Conservation (phyloP, 2,888 invertebrate species). For the Rapana venosa region DNA sequence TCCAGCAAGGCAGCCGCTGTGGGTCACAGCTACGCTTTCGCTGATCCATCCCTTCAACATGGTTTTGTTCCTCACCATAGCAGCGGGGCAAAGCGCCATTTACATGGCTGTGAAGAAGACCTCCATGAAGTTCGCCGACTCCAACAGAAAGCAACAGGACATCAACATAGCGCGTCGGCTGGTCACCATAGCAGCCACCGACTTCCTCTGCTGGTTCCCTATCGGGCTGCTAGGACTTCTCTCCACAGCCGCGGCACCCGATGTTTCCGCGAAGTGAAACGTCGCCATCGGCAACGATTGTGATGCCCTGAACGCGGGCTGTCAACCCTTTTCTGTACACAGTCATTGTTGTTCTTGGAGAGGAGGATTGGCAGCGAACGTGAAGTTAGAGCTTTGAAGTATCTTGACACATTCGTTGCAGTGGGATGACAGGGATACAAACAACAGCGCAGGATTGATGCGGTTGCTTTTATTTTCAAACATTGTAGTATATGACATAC, state of each 20-base stretch:
- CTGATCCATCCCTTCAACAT: not conserved
- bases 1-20: conserved; percentile 71
- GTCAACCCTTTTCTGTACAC: conserved; percentile 21
- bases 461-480: too few species aligned
- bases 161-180: not conserved
- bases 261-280: not conserved
- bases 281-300: conserved; percentile 22
- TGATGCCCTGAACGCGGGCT: conserved; percentile 21
- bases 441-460: too few species aligned
- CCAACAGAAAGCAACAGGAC: conserved; percentile 53
- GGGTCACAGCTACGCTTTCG: conserved; percentile 73
- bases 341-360: not conserved
- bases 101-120: not conserved
- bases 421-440: too few species aligned
- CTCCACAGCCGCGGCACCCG: not conserved
- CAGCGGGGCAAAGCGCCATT: conserved; percentile 7
- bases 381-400: conserved; percentile 55
- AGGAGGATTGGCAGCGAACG: not conserved
- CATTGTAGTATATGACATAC: too few species aligned
- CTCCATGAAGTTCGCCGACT: conserved; percentile 57
- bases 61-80: not conserved
- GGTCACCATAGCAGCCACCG: not conserved
- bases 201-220: conserved; percentile 27
- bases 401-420: conserved; percentile 57
- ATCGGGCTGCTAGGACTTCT: conserved; percentile 6